Conservation (phyloP, 2,113 vertebrate species). For the Spilogale gracilis region DNA sequence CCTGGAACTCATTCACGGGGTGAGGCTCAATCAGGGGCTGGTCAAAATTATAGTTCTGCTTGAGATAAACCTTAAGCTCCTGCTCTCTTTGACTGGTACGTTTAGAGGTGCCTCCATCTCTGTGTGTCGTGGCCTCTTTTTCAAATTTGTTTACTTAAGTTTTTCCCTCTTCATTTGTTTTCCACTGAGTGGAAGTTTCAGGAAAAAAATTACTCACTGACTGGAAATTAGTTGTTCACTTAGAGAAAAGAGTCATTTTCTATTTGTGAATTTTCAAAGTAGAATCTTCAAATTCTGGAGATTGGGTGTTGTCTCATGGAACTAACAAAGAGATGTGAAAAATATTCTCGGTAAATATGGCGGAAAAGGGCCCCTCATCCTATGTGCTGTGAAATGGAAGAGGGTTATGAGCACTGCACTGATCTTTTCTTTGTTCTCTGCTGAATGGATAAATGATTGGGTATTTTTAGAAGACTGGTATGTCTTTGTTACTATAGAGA, state of each 20-base stretch:
- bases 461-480: background rate
- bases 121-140: constrained; percentile 16
- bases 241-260: constrained; percentile 48
- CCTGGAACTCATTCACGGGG: constrained; percentile 73
- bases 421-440: constrained; percentile 58
- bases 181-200: constrained; percentile 63
- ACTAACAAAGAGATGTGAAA: background rate
- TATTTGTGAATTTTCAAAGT: background rate
- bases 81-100: background rate
- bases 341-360: background rate
- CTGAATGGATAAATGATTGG: constrained; percentile 46
- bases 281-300: constrained; percentile 37
- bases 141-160: constrained; percentile 68
- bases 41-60: constrained; percentile 55
- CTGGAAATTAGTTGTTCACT: constrained; percentile 69
- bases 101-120: background rate
- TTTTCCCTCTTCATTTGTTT: constrained; percentile 68
- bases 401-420: background rate
- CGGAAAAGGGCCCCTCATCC: background rate
- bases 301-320: background rate
- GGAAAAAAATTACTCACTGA: constrained; percentile 67
- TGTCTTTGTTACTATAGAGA: constrained; percentile 42
- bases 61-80: constrained; percentile 21
- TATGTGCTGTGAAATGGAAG: background rate
- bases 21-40: background rate